Conservation (phyloP, 1,140 invertebrate genomes). For the Tribolium castaneum region DNA sequence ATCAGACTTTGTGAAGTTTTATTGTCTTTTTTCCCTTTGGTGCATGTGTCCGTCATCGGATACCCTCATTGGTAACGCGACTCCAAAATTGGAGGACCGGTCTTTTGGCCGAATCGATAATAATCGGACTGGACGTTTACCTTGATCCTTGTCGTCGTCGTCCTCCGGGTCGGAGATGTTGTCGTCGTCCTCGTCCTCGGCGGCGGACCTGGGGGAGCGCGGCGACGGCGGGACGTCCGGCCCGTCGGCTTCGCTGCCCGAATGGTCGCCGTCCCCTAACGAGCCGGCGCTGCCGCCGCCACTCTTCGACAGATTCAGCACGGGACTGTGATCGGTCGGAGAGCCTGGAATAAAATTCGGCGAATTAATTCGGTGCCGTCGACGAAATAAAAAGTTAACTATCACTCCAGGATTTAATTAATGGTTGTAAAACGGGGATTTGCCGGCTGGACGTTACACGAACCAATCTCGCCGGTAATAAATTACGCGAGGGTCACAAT, state of each 20-base stretch:
- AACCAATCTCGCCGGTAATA: slow-evolving; percentile 55
- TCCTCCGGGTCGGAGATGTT: slow-evolving; percentile 82
- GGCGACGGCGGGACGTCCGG: slow-evolving; percentile 67
- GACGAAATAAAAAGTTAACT: slow-evolving; percentile 47
- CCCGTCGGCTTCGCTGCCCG: slow-evolving; percentile 71
- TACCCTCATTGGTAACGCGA: neutral
- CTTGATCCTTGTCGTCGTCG: slow-evolving; percentile 88
- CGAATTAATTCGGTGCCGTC: slow-evolving; percentile 15
- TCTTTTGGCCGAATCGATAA: neutral
- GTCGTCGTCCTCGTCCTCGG: slow-evolving; percentile 81
- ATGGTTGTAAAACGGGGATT: slow-evolving; percentile 55
- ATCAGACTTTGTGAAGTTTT: too few relatives aligned
- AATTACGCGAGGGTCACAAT: slow-evolving; percentile 56
- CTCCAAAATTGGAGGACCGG: neutral
- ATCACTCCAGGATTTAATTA: slow-evolving; percentile 57
- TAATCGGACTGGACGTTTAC: slow-evolving; percentile 64
- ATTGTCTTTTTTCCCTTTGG: neutral
- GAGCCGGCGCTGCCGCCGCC: slow-evolving; percentile 74
- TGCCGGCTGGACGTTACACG: slow-evolving; percentile 52
- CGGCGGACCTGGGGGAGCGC: slow-evolving; percentile 72
- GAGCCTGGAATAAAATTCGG: slow-evolving; percentile 73
- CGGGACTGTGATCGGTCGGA: slow-evolving; percentile 89
- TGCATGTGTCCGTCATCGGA: neutral
- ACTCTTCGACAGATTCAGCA: slow-evolving; percentile 89
- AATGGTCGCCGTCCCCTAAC: slow-evolving; percentile 68